Evolutionary conservation across 1,140 invertebrate genomes (phyloP).

Genomic region (Micrasema longulum): DNA sequence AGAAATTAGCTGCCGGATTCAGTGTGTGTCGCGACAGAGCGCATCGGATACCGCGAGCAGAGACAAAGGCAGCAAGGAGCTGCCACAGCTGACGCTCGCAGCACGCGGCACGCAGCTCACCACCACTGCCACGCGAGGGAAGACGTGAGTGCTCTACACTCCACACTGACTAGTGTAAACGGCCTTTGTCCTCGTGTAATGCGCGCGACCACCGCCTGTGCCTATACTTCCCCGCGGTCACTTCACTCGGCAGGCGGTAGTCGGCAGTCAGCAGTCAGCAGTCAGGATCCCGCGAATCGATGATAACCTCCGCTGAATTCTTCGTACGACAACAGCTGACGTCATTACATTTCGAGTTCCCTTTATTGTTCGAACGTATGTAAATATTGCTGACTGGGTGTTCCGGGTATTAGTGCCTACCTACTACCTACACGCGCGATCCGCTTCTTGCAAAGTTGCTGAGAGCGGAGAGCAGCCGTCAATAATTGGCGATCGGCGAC

Average conservation of each 20-base stretch:
- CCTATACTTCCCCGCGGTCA: too few relatives aligned
- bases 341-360: constrained; percentile 1
- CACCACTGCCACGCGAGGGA: constrained; percentile 26
- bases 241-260: too few relatives aligned
- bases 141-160: constrained; percentile 14
- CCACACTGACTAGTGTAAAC: neutral
- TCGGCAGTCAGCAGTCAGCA: neutral
- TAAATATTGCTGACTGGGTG: constrained; percentile 3
- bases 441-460: too few relatives aligned
- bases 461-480: too few relatives aligned
- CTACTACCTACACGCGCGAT: neutral
- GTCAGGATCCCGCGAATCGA: neutral
- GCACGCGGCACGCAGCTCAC: constrained; percentile 13
- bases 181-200: too few relatives aligned
- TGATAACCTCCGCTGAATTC: neutral
- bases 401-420: constrained; percentile 15
- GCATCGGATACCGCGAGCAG: neutral
- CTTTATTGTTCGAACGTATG: neutral
- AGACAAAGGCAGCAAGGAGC: neutral
- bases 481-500: too few relatives aligned
- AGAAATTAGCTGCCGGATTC: constrained; percentile 29
- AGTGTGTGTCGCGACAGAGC: neutral
- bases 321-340: constrained; percentile 23
- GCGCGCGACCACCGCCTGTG: too few relatives aligned
- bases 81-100: constrained; percentile 38